A percentile compares a stretch with the other conserved stretches of the same genome.
phyloP scores from a whole-genome alignment of 2,797 vertebrate species.

The Delichon dasypus region DNA sequence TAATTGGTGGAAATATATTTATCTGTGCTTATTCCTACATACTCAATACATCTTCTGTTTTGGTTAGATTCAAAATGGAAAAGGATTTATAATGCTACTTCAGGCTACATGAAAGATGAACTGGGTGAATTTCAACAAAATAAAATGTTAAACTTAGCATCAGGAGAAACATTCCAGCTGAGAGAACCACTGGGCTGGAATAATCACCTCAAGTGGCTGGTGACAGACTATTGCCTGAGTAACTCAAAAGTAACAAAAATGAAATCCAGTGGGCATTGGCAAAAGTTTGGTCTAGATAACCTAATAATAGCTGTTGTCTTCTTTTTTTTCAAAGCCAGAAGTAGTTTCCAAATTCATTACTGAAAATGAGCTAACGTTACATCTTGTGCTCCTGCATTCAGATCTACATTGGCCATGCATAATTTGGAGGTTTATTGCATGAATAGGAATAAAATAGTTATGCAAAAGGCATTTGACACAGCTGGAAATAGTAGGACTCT shows the following conservation, averaged over 20 bases:
- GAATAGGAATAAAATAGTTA: neutral
- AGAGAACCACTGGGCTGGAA: conserved; percentile 54
- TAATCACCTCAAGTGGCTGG: conserved; percentile 50
- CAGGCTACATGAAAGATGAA: conserved; percentile 18
- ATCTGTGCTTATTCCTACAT: neutral
- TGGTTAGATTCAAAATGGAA: conserved; percentile 7
- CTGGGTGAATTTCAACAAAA: conserved; percentile 42
- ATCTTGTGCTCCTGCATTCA: neutral
- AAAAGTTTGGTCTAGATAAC: conserved; percentile 31
- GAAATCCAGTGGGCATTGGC: conserved; percentile 11
- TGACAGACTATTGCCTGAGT: conserved; percentile 43
- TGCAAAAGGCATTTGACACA: neutral
- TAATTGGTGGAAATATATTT: conserved; percentile 7
- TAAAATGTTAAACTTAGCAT: conserved; percentile 56
- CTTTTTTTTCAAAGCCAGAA: neutral
- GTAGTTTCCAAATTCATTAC: conserved; percentile 33
- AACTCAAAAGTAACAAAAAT: conserved; percentile 51
- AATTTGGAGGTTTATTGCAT: neutral
- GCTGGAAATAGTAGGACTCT: neutral
- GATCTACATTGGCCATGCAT: neutral
- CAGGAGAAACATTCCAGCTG: conserved; percentile 34
- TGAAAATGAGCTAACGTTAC: neutral
- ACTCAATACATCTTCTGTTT: neutral
- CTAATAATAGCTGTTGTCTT: neutral
- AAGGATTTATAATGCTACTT: neutral